Conservation (phyloP, 2,113 vertebrate species). For the Etheostoma spectabile region DNA sequence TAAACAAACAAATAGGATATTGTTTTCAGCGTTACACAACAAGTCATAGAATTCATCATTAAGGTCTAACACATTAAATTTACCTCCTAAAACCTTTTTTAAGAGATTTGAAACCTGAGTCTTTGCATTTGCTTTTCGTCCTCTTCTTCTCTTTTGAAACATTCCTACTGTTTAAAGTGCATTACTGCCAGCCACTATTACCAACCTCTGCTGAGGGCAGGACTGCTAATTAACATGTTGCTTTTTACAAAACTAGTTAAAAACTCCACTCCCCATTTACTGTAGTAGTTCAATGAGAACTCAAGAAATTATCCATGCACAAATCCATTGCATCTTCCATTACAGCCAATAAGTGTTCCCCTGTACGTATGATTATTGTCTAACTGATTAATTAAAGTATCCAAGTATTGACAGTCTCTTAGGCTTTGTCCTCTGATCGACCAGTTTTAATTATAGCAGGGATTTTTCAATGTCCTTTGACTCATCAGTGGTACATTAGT, state of each 20-base stretch:
- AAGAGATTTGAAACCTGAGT: neutral
- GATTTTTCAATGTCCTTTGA: constrained; percentile 49
- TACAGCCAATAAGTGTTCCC: neutral
- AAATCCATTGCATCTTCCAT: neutral
- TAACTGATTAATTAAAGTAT: constrained; percentile 20
- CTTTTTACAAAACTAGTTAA: neutral
- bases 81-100: neutral
- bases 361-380: neutral
- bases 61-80: neutral
- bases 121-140: neutral
- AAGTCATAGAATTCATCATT: neutral
- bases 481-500: constrained; percentile 46
- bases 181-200: neutral
- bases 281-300: neutral
- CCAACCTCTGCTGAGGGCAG: neutral
- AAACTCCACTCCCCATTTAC: neutral
- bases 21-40: neutral
- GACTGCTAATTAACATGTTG: neutral
- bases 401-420: constrained; percentile 12
- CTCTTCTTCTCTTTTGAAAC: neutral
- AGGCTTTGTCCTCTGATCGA: constrained; percentile 27
- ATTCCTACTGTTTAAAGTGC: neutral
- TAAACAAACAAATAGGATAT: neutral
- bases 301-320: neutral
- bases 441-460: constrained; percentile 51